Evolutionary conservation across 2,797 vertebrate genomes (phyloP), one percentile per base, ranked within the genome.

Genomic region (Syncerus caffer): DNA sequence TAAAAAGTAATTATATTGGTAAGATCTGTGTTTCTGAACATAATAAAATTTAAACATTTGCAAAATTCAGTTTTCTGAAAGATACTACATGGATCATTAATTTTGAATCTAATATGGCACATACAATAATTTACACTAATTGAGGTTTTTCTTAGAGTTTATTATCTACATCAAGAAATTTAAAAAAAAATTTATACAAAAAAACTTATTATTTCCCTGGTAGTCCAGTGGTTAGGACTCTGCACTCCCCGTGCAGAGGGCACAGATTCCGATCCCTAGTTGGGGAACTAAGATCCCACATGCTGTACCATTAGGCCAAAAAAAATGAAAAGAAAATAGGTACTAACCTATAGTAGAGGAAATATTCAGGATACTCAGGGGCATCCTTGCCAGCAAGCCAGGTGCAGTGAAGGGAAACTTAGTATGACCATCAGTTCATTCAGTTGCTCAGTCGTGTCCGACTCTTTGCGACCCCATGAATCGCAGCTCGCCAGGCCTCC

Each of bases 341-440:
- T 7, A 74, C 38, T 45, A 45, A 74, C 99, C 98, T 99, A 51
- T 98, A 99, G 88, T 98, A 98, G 0, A 99, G 93, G 85, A 98
- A 98, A 45, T 99, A 99, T 15, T 97, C 3, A 0, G 98, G 98
- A 29, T 98, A 98, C 78, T 95, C 93, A 50, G 98, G 98, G 87
- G 98, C 98, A 1, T 71, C 76, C 38, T 3, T 64, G 80, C 98
- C 98, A 53, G 91, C 97, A 11, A 96, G 89, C 98, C 98, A 99
- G 29, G 89, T 58, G 90, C 99, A 99, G 0, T 0, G 96, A 9
- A 99, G 98, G 25, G 98, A 98, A 3, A 98, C 98, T 3, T 38
- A 31, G 3, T 93, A 96, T 29, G 67, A 74, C n/a, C 15, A 0
- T 42, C 85, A 45, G 34, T 34, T 34, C 34, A 34, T 34, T 34